Conservation (phyloP, 1,140 invertebrate genomes). For the Drosophila setifemur region DNA sequence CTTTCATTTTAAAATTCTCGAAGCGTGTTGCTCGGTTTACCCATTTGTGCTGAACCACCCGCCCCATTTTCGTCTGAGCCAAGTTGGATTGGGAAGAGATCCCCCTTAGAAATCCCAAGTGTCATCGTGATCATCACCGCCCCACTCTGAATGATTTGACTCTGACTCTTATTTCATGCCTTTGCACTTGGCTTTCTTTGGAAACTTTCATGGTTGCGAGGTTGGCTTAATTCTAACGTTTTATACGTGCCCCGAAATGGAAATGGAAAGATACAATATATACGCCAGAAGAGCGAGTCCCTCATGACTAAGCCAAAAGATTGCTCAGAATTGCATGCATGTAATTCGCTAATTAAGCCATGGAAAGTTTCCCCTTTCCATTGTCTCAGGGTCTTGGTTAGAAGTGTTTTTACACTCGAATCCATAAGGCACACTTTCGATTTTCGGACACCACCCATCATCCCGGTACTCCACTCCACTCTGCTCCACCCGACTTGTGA, state of each 20-base stretch:
- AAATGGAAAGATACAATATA: conserved; percentile 11
- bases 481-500: conserved; percentile 47
- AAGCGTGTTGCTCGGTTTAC: conserved; percentile 49
- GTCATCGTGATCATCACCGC: conserved; percentile 30
- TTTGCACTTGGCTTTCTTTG: conserved; percentile 25
- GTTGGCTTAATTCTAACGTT: conserved; percentile 44
- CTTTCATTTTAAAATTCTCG: conserved; percentile 80
- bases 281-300: not conserved
- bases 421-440: conserved; percentile 23
- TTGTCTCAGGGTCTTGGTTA: conserved; percentile 10
- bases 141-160: not conserved
- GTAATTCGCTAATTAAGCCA: conserved; percentile 40
- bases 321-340: conserved; percentile 43
- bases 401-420: conserved; percentile 10
- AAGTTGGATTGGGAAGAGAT: conserved; percentile 26
- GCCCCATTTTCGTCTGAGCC: conserved; percentile 17
- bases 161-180: too few species aligned
- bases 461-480: too few species aligned
- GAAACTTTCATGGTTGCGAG: conserved; percentile 47
- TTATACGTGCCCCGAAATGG: conserved; percentile 40
- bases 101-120: conserved; percentile 16
- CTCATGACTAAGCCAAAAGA: conserved; percentile 17
- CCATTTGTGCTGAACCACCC: not conserved
- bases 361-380: conserved; percentile 48
- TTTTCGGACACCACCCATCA: conserved; percentile 1